Conservation (phyloP, 2,888 invertebrate species). For the Siphonodentalium dalli region DNA sequence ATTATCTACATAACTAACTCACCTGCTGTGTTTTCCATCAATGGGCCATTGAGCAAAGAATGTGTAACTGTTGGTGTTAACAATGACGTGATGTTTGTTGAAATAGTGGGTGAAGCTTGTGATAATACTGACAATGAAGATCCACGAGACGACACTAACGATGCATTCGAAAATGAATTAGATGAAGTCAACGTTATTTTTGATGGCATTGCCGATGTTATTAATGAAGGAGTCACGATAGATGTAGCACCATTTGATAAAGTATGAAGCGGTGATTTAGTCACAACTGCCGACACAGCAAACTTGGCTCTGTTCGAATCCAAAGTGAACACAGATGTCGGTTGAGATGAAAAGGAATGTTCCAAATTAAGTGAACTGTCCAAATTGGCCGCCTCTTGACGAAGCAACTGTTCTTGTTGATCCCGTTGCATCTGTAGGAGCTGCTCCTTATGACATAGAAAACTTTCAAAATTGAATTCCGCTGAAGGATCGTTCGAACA, state of each 20-base stretch:
- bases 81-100: slow-evolving; percentile 25
- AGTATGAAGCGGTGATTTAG: slow-evolving; percentile 47
- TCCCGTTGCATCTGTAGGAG: slow-evolving; percentile 64
- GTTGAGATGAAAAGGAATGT: slow-evolving; percentile 60
- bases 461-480: slow-evolving; percentile 63
- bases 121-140: slow-evolving; percentile 23
- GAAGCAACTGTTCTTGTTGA: slow-evolving; percentile 62
- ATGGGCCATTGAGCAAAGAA: no score
- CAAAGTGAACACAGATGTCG: slow-evolving; percentile 62
- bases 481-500: slow-evolving; percentile 31
- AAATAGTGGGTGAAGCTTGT: slow-evolving; percentile 30
- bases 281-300: slow-evolving; percentile 63
- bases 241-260: slow-evolving; percentile 34
- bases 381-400: slow-evolving; percentile 48
- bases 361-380: slow-evolving; percentile 44
- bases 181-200: slow-evolving; percentile 6
- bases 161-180: slow-evolving; percentile 31
- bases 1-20: no score
- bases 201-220: slow-evolving; percentile 6
- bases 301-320: slow-evolving; percentile 65
- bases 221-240: neutral
- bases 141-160: slow-evolving; percentile 23
- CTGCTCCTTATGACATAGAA: slow-evolving; percentile 63
- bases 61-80: neutral
- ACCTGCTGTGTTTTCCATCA: no score